These are phyloP conservation scores for Iguana delicatissima DNA, from an alignment of 2,797 vertebrate genomes.

Conservation along the genomic window DNA sequence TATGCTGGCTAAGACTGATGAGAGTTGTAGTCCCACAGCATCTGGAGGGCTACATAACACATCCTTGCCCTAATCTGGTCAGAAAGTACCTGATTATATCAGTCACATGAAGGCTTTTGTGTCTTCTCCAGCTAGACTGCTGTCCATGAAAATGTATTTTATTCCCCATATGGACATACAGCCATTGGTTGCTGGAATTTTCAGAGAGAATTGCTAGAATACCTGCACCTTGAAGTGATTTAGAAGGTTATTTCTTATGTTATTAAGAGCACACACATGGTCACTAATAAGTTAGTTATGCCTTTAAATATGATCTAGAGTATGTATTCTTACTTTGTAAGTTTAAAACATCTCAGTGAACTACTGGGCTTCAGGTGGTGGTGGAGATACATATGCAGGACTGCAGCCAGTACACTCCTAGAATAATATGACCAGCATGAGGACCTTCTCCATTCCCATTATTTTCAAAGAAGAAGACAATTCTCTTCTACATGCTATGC, in stretches of 20 bases:
- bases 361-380: not conserved
- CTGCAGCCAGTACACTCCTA: not conserved
- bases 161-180: not conserved
- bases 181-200: not conserved
- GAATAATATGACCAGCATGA: not conserved
- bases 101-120: not conserved
- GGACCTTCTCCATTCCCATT: not conserved
- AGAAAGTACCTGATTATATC: not conserved
- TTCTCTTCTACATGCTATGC: not conserved
- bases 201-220: not conserved
- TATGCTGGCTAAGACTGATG: not conserved
- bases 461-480: not conserved
- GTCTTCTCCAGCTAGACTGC: not conserved
- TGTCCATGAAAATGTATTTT: no score
- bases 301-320: not conserved
- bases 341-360: not conserved
- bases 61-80: not conserved
- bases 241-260: not conserved
- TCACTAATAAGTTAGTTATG: not conserved
- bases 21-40: not conserved
- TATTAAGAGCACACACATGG: not conserved
- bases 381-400: not conserved
- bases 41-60: not conserved
- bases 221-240: not conserved
- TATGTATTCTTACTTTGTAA: not conserved